These are phyloP conservation scores for Teleogryllus oceanicus DNA, from an alignment of 2,888 invertebrate species.

Conservation along the genomic window DNA sequence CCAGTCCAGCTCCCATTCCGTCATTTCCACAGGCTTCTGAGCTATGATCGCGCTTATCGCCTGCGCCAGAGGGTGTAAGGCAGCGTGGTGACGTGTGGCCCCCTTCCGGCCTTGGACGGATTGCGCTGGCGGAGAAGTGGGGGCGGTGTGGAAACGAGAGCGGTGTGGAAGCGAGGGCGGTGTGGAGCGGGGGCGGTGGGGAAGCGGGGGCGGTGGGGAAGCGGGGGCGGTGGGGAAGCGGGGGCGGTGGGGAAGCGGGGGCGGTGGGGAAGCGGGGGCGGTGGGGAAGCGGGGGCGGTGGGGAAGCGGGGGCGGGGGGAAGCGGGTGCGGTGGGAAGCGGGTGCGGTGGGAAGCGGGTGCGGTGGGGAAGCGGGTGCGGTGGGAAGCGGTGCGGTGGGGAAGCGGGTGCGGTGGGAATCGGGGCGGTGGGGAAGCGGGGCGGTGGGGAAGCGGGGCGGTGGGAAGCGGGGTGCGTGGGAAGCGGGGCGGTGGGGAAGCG, in stretches of 20 bases:
- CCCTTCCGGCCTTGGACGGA: neutral
- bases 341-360: accelerated
- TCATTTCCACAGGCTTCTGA: too few relatives aligned
- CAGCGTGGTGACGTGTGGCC: neutral
- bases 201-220: neutral
- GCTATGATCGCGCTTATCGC: neutral
- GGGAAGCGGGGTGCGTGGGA: neutral
- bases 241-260: neutral
- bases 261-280: neutral
- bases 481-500: neutral
- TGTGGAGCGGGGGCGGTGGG: neutral
- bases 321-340: neutral
- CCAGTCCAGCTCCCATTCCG: too few relatives aligned
- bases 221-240: neutral
- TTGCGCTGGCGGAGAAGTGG: neutral
- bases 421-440: neutral
- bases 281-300: too few relatives aligned
- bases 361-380: neutral
- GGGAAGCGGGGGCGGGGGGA: too few relatives aligned
- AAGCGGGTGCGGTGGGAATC: neutral
- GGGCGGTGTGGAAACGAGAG: neutral
- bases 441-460: too few relatives aligned
- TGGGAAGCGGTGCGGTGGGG: too few relatives aligned
- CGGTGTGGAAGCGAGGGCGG: too few relatives aligned
- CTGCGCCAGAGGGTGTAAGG: neutral